These are phyloP conservation scores for Gerris lacustris DNA, from an alignment of 2,888 invertebrate genomes.

Conservation along the genomic window DNA sequence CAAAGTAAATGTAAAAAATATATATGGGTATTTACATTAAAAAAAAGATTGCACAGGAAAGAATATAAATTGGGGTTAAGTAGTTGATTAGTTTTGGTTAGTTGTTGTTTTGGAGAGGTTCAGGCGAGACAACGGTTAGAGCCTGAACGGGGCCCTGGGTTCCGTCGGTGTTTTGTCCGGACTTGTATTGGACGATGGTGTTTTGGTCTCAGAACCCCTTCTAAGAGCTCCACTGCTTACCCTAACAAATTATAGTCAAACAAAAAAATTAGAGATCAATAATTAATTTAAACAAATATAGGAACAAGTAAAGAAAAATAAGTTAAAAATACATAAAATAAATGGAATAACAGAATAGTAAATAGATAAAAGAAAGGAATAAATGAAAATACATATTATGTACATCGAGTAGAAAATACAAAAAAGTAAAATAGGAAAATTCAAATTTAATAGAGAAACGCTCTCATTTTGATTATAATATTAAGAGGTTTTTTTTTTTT, in stretches of 20 bases:
- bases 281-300: too few species aligned
- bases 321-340: too few species aligned
- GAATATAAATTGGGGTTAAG: background rate
- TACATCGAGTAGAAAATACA: too few species aligned
- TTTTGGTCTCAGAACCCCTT: conserved; percentile 53
- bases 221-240: conserved; percentile 66
- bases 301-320: too few species aligned
- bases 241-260: conserved; percentile 38
- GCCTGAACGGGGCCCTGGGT: conserved; percentile 38
- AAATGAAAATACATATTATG: too few species aligned
- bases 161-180: conserved; percentile 45
- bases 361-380: too few species aligned
- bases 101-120: background rate
- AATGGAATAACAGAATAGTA: too few species aligned
- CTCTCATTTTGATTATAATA: too few species aligned
- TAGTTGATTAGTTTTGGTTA: background rate
- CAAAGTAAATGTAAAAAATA: background rate
- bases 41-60: background rate
- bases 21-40: background rate
- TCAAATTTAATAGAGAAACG: too few species aligned
- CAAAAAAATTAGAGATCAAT: conserved; percentile 14
- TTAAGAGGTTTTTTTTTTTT: too few species aligned
- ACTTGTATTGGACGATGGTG: conserved; percentile 49
- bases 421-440: too few species aligned
- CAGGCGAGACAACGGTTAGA: conserved; percentile 31